Conservation (phyloP, 2,888 invertebrate genomes). For the Lasioglossum morio region DNA sequence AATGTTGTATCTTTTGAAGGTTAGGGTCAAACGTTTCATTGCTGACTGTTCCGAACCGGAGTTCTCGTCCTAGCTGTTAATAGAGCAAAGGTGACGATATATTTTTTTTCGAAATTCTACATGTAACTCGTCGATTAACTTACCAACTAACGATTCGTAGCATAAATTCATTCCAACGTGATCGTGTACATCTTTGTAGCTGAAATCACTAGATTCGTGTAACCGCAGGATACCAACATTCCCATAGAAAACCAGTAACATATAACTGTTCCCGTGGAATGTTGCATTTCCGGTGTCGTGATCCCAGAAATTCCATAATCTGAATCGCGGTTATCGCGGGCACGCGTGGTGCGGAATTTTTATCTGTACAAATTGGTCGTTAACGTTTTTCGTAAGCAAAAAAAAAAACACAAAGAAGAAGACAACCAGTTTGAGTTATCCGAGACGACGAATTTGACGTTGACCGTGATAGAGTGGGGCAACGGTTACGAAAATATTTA, state of each 20-base stretch:
- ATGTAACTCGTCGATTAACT: not conserved
- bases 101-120: not conserved
- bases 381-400: not conserved
- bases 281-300: slow-evolving; percentile 19
- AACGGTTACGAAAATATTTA: slow-evolving; percentile 2
- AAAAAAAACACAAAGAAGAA: no score
- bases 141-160: not conserved
- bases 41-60: not conserved
- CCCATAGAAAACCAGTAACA: not conserved
- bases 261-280: slow-evolving; percentile 25
- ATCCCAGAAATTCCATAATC: slow-evolving; percentile 28
- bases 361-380: slow-evolving; percentile 4
- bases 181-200: not conserved
- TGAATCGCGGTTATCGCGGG: slow-evolving; percentile 23
- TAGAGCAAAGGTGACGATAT: not conserved
- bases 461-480: not conserved
- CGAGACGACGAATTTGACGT: slow-evolving; percentile 3
- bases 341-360: not conserved
- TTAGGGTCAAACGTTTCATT: not conserved
- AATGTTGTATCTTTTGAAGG: not conserved
- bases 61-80: not conserved
- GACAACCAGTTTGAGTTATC: not conserved
- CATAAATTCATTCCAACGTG: not conserved
- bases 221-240: not conserved
- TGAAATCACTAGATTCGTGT: not conserved